Evolutionary conservation across 2,113 vertebrate genomes (phyloP).

Genomic region (Callipepla californica): DNA sequence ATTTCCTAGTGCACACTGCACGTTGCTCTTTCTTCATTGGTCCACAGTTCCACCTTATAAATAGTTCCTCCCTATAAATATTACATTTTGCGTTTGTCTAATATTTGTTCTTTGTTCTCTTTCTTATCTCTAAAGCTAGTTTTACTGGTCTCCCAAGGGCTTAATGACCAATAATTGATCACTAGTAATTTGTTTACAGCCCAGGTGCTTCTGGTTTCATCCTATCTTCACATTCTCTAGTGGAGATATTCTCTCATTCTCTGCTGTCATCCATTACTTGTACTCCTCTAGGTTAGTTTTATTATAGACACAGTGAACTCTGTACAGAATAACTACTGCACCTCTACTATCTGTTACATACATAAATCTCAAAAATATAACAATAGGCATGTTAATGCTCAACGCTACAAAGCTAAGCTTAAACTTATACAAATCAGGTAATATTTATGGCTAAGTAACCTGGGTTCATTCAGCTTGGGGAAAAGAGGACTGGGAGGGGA

Average conservation of each 20-base stretch:
- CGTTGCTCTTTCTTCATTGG: conserved; percentile 4
- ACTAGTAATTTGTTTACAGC: neutral
- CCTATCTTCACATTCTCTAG: neutral
- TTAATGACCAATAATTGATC: conserved; percentile 15
- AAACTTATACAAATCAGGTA: neutral
- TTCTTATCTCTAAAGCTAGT: conserved; percentile 41
- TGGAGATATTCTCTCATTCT: neutral
- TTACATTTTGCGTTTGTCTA: neutral
- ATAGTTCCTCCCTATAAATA: neutral
- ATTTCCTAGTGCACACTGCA: conserved; percentile 38
- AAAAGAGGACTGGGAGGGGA: too few species aligned
- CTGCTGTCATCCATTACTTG: neutral
- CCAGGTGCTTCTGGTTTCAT: neutral
- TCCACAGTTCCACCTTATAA: neutral
- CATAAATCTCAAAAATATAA: neutral
- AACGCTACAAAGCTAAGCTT: neutral
- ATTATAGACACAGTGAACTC: neutral
- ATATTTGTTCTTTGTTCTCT: conserved; percentile 49
- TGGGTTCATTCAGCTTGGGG: too few species aligned
- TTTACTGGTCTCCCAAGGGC: neutral
- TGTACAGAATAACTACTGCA: neutral
- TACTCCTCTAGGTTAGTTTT: neutral
- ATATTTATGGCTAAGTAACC: neutral
- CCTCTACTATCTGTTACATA: neutral
- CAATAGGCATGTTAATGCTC: neutral